Percentiles rank a stretch among this genome's conserved stretches.
phyloP scores from a whole-genome alignment of 2,113 vertebrate genomes.

The Varanus salvator region DNA sequence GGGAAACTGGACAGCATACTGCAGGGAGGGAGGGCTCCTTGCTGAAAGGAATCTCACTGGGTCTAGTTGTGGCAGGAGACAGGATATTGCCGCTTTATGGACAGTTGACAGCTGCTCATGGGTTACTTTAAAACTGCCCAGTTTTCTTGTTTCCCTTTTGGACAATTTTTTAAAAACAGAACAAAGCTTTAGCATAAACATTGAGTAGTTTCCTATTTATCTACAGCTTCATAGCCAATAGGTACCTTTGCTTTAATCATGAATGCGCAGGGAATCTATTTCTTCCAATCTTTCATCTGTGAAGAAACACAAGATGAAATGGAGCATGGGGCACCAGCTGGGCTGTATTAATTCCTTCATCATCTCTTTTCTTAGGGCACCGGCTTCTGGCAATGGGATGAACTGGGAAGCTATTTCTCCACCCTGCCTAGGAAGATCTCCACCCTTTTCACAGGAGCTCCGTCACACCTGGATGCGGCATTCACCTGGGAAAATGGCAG shows the following conservation, averaged over 20 bases:
- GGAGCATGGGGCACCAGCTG: not conserved
- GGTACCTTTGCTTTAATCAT: not conserved
- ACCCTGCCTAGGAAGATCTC: constrained; percentile 83
- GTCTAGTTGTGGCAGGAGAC: too few relatives aligned
- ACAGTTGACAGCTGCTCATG: not conserved
- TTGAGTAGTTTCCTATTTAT: not conserved
- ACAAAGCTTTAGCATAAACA: not conserved
- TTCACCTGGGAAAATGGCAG: constrained; percentile 85
- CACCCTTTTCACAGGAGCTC: constrained; percentile 80
- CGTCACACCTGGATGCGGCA: constrained; percentile 79
- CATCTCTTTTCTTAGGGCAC: constrained; percentile 59
- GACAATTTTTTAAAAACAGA: not conserved
- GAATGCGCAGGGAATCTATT: too few relatives aligned
- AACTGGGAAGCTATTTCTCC: constrained; percentile 77
- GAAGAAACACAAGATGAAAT: not conserved
- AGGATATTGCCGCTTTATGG: not conserved
- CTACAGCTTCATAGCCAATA: not conserved
- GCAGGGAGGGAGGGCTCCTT: too few relatives aligned
- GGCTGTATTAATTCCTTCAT: not conserved
- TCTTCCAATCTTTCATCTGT: not conserved
- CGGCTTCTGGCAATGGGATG: constrained; percentile 87
- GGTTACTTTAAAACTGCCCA: not conserved
- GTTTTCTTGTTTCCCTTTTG: not conserved
- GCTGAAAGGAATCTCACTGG: not conserved
- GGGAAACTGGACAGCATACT: not conserved